Conservation (phyloP, 2,888 invertebrate species). For the Fissipunctia ypsillon region DNA sequence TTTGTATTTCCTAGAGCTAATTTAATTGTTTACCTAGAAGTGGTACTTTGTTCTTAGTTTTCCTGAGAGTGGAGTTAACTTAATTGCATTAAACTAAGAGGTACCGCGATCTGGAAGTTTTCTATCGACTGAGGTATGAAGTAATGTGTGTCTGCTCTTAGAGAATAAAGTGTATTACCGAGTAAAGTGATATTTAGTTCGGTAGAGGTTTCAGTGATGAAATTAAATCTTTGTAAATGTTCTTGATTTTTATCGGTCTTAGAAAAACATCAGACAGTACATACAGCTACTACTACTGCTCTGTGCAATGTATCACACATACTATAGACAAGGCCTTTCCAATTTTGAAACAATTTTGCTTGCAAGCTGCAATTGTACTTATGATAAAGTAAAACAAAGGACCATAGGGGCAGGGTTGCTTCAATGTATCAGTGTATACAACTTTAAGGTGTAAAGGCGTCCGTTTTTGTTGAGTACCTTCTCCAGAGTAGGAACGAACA, state of each 20-base stretch:
- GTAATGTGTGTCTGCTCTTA: constrained; percentile 6
- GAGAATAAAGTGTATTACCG: constrained; percentile 24
- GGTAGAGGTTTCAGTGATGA: not conserved
- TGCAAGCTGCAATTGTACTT: too few relatives aligned
- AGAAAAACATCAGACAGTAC: not conserved
- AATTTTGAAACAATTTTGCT: too few relatives aligned
- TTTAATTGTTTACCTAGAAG: constrained; percentile 20
- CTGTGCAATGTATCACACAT: too few relatives aligned
- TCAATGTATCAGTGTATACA: too few relatives aligned
- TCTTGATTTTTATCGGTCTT: not conserved
- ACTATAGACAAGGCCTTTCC: too few relatives aligned
- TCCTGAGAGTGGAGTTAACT: constrained; percentile 16
- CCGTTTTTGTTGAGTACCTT: too few relatives aligned
- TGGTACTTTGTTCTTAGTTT: constrained; percentile 2
- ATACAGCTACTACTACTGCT: too few relatives aligned
- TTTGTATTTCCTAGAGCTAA: constrained; percentile 18
- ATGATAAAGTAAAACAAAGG: too few relatives aligned
- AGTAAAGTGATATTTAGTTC: constrained; percentile 11
- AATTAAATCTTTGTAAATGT: not conserved
- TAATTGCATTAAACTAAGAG: constrained; percentile 52
- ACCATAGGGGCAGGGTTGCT: too few relatives aligned
- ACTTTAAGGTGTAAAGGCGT: too few relatives aligned
- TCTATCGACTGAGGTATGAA: constrained; percentile 14
- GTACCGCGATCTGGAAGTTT: constrained; percentile 19
- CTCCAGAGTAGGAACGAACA: too few relatives aligned